These are phyloP conservation scores for Siniperca undulata DNA, from an alignment of 2,797 vertebrate genomes.

Conservation along the genomic window DNA sequence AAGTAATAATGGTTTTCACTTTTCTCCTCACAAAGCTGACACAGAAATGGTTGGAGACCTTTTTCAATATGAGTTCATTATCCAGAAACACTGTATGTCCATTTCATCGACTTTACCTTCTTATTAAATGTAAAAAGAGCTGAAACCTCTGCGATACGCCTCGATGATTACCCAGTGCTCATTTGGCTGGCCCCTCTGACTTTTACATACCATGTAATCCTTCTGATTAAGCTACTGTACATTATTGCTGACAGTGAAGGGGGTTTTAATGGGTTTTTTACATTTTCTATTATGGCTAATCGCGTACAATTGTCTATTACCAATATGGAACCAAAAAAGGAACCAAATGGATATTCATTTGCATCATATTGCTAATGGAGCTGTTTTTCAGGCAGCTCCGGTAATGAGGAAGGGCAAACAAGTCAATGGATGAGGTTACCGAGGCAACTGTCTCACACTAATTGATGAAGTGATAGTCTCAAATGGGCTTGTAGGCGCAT, in stretches of 20 bases:
- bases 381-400: constrained; percentile 56
- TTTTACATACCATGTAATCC: constrained; percentile 43
- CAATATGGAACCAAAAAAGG: constrained; percentile 61
- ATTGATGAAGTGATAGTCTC: constrained; percentile 43
- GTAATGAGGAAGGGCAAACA: constrained; percentile 55
- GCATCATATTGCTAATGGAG: constrained; percentile 79
- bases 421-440: constrained; percentile 50
- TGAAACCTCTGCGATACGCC: constrained; percentile 35
- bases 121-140: constrained; percentile 33
- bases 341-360: constrained; percentile 67
- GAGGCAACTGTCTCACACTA: constrained; percentile 47
- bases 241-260: constrained; percentile 83
- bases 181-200: constrained; percentile 36
- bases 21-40: constrained; percentile 28
- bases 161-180: constrained; percentile 45
- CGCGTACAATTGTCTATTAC: constrained; percentile 56
- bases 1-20: constrained; percentile 13
- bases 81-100: constrained; percentile 25
- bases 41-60: constrained; percentile 15
- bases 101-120: constrained; percentile 42
- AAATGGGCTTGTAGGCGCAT: constrained; percentile 45
- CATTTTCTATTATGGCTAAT: constrained; percentile 71
- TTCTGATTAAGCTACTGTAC: constrained; percentile 73
- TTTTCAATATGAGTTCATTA: constrained; percentile 39
- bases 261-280: constrained; percentile 49